phyloP scores from a whole-genome alignment of 2,797 vertebrate species.

The Remorina albescens region DNA sequence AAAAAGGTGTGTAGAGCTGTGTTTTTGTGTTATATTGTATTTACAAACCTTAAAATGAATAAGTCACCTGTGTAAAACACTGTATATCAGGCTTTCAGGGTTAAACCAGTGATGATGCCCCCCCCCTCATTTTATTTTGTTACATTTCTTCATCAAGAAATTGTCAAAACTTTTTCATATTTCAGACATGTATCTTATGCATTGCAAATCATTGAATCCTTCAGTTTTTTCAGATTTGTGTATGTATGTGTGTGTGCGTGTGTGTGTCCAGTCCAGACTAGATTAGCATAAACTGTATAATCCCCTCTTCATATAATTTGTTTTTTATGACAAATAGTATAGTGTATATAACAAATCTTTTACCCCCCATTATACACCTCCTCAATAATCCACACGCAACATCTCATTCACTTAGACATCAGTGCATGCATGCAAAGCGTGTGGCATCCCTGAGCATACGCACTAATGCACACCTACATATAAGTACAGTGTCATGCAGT shows the following conservation, averaged over 20 bases:
- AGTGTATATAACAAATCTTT: conserved; percentile 30
- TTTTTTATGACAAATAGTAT: conserved; percentile 21
- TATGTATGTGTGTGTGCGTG: not conserved
- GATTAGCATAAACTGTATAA: conserved; percentile 39
- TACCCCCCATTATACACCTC: conserved; percentile 21
- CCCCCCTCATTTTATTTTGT: not conserved
- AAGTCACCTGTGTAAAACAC: not conserved
- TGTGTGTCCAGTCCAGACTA: not conserved
- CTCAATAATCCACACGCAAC: not conserved
- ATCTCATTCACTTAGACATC: conserved; percentile 5
- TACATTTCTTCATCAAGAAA: not conserved
- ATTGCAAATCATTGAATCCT: not conserved
- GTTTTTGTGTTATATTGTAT: not conserved
- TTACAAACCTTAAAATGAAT: not conserved
- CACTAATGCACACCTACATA: conserved; percentile 21
- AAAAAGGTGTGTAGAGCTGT: not conserved
- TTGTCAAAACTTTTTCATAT: conserved; percentile 2
- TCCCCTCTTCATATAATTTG: conserved; percentile 30
- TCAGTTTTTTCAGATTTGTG: not conserved
- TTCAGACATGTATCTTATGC: not conserved
- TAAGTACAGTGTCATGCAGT: conserved; percentile 18
- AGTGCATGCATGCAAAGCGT: not conserved
- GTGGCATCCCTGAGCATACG: conserved; percentile 7
- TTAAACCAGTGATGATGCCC: no score
- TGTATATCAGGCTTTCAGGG: not conserved